Evolutionary conservation across 2,113 vertebrate species (phyloP), one percentile per base, ranked within the genome.

Genomic region (Anoura caudifer): DNA sequence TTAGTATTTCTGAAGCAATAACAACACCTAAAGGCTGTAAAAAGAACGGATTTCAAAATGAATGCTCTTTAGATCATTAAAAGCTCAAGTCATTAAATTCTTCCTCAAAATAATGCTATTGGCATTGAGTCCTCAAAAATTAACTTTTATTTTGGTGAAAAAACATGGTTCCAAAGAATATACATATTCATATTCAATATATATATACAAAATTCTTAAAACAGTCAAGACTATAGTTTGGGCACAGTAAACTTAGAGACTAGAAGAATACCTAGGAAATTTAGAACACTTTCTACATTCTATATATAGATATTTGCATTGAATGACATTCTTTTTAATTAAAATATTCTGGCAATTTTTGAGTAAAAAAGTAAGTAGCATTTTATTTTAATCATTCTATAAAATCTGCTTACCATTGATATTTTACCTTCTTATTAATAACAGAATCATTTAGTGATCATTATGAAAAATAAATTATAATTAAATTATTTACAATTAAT

Each of bases 51-150:
- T 95, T 94, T 41, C 52, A 45, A 93, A 90, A 67, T 6, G 56
- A 93, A 94, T 59, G 11, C 7, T 87, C n/a, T 92, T 73, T 22
- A 87, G 94, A 81, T 95, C 43, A 86, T 56, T 82, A 70, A 52
- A 79, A 91, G 0, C 43, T 77, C 56, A 75, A 76, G 38, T 82
- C 92, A 14, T 97, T 47, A 96, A 84, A 86, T 86, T 87, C 19
- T 84, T 80, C 50, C 11, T 93, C 33, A 67, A 87, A 94, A 87
- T 77, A 89, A 92, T 1, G 11, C 83, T 75, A 96, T 76, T 43
- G 36, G 2, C 17, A n/a, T 24, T 47, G 70, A 50, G 31, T 5
- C 82, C 87, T 38, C 15, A 87, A 83, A 92, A 84, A 26, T 22
- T 24, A 92, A 54, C n/a, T 28, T 72, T 81, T 92, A 52, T 94